Conservation (phyloP, 2,797 vertebrate species). For the Emys orbicularis region DNA sequence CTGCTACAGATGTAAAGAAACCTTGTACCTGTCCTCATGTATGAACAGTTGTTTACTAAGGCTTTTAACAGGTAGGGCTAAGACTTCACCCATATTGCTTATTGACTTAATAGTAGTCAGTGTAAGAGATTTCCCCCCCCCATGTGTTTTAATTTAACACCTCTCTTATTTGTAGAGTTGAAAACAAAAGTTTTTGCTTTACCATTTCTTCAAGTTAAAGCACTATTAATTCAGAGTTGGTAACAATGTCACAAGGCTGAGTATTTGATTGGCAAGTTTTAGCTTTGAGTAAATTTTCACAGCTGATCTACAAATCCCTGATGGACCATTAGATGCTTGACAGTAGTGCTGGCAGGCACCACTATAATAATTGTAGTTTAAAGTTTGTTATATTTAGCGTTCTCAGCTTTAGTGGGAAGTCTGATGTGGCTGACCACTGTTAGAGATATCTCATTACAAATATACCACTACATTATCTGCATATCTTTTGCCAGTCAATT, state of each 20-base stretch:
- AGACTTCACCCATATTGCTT: accelerated
- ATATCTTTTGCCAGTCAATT: not conserved
- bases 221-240: slow-evolving; percentile 15
- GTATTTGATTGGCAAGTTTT: slow-evolving; percentile 75
- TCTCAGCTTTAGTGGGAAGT: slow-evolving; percentile 58
- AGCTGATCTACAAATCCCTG: slow-evolving; percentile 77
- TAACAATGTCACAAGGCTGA: slow-evolving; percentile 39
- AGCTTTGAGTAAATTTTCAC: slow-evolving; percentile 75
- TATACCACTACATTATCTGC: not conserved
- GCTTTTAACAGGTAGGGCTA: not conserved
- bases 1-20: not conserved
- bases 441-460: slow-evolving; percentile 18
- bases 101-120: not conserved
- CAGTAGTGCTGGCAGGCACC: slow-evolving; percentile 61
- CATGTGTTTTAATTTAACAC: accelerated
- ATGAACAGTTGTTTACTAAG: not conserved
- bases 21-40: not conserved
- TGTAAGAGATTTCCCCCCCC: not conserved
- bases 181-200: not conserved
- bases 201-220: not conserved
- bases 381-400: slow-evolving; percentile 75
- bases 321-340: slow-evolving; percentile 74
- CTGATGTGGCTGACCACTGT: not conserved
- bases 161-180: not conserved
- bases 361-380: slow-evolving; percentile 73